Conservation (phyloP, 2,797 vertebrate species). For the Varecia variegata region DNA sequence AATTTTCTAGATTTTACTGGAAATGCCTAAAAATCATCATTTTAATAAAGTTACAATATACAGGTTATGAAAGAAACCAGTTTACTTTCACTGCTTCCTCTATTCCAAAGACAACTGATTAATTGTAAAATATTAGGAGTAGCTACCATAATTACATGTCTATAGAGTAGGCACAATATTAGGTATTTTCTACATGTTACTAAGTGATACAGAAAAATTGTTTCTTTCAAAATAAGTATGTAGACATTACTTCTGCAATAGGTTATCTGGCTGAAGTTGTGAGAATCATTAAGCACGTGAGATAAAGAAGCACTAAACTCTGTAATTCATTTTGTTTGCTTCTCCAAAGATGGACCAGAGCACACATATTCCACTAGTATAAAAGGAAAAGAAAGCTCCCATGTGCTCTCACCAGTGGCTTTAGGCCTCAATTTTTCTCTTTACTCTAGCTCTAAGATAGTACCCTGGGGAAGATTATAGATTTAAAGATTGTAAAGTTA, state of each 20-base stretch:
- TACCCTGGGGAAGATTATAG: neutral
- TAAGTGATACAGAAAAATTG: neutral
- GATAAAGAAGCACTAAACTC: neutral
- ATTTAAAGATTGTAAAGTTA: neutral
- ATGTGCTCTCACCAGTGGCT: neutral
- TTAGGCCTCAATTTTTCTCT: neutral
- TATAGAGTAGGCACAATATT: neutral
- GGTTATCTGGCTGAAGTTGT: neutral
- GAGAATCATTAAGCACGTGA: neutral
- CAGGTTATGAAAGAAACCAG: neutral
- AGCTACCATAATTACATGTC: neutral
- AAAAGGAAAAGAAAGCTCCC: neutral
- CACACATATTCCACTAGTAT: neutral
- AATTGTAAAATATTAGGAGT: neutral
- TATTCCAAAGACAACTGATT: neutral
- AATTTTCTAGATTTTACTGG: neutral
- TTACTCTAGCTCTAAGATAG: neutral
- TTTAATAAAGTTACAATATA: neutral
- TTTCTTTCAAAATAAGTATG: neutral
- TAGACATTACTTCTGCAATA: neutral
- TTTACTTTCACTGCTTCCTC: neutral
- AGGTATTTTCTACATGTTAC: neutral
- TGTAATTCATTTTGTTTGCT: neutral
- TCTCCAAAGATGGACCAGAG: neutral
- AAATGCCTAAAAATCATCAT: constrained; percentile 13